A percentile compares a stretch with the other conserved stretches of the same genome.
Evolutionary conservation across 1,140 invertebrate genomes (phyloP).

Genomic region (Parasteatoda tepidariorum): DNA sequence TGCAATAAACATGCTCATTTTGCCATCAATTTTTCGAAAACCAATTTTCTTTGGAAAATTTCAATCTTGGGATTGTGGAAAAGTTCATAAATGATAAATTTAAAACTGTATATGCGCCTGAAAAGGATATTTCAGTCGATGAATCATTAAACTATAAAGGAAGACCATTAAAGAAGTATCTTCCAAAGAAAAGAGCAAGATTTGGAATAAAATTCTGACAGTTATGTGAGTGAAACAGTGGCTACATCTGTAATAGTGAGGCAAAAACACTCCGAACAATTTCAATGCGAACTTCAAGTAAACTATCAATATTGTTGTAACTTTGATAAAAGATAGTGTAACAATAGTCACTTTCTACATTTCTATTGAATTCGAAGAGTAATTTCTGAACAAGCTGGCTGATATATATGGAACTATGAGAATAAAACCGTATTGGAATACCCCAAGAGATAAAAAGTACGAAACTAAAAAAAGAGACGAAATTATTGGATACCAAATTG

Average conservation of each 20-base stretch:
- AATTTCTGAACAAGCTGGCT: not conserved
- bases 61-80: no score
- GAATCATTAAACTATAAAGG: no score
- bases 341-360: not conserved
- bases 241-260: no score
- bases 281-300: not conserved
- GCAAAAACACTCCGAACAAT: not conserved
- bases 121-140: no score
- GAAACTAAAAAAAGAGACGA: not conserved
- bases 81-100: no score
- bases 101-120: no score
- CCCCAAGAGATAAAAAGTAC: no score
- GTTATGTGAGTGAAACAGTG: not conserved
- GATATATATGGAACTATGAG: not conserved
- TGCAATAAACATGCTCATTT: no score
- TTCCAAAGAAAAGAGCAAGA: not conserved
- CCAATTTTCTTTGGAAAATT: no score
- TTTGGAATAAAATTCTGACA: not conserved
- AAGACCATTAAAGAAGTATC: not conserved
- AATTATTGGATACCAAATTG: not conserved
- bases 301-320: not conserved
- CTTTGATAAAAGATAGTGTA: not conserved
- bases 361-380: not conserved
- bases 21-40: no score
- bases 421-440: no score